Percentiles rank a stretch among this genome's conserved stretches.
These are phyloP conservation scores for Cepaea hortensis DNA, from an alignment of 2,888 invertebrate species.

Conservation along the genomic window DNA sequence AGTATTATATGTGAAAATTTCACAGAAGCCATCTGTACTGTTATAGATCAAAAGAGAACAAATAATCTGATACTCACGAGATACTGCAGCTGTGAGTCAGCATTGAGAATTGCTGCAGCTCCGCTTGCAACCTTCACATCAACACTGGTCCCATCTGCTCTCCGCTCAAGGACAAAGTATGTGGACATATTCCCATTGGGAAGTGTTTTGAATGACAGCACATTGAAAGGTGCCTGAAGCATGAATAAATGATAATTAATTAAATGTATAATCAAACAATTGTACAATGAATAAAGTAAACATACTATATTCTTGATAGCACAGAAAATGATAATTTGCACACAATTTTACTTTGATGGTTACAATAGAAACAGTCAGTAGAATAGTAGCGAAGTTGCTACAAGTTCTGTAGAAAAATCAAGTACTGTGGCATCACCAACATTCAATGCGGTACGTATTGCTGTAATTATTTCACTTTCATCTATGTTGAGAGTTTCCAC, in stretches of 20 bases:
- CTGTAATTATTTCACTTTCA: no score
- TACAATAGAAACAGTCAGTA: no score
- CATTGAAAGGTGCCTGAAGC: conserved; percentile 35
- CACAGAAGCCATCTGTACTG: not conserved
- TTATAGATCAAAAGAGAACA: not conserved
- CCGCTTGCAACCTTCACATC: conserved; percentile 32
- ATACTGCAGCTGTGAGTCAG: conserved; percentile 56
- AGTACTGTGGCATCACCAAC: no score
- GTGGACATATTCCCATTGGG: not conserved
- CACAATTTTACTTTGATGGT: no score
- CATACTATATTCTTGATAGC: no score
- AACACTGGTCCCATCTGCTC: conserved; percentile 11
- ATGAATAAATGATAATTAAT: not conserved
- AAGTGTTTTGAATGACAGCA: conserved; percentile 20
- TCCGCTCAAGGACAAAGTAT: not conserved
- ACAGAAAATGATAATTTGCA: no score
- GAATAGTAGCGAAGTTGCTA: no score
- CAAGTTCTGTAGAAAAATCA: no score
- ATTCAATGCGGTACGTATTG: no score
- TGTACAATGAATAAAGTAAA: no score
- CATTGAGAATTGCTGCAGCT: conserved; percentile 49
- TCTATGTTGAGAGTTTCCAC: no score
- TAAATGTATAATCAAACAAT: no score
- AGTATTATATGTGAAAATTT: not conserved
- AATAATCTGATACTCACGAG: conserved; percentile 38